Evolutionary conservation across 2,113 vertebrate genomes (phyloP).

Genomic region (Struthio camelus): DNA sequence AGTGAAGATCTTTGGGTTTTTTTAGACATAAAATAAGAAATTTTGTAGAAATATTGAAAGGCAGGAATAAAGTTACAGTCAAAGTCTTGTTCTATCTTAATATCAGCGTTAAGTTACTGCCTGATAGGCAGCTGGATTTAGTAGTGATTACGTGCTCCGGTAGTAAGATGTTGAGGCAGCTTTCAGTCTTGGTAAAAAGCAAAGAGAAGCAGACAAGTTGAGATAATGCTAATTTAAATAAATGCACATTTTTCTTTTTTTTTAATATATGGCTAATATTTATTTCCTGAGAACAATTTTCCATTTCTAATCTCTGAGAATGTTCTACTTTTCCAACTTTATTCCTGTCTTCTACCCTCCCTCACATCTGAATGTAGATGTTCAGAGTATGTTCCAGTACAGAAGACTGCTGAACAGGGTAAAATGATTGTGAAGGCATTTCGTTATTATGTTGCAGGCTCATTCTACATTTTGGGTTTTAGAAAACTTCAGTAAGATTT

Average conservation of each 20-base stretch:
- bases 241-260: not conserved
- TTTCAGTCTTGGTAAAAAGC: not conserved
- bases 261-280: not conserved
- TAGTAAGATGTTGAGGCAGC: not conserved
- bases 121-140: not conserved
- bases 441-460: not conserved
- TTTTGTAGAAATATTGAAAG: not conserved
- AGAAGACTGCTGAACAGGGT: not conserved
- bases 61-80: not conserved
- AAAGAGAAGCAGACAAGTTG: not conserved
- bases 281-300: not conserved
- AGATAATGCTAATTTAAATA: not conserved
- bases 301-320: not conserved
- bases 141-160: not conserved
- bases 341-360: not conserved
- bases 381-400: not conserved
- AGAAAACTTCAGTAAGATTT: not conserved
- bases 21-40: not conserved
- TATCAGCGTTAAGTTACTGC: not conserved
- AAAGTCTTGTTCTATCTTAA: not conserved
- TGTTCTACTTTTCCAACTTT: not conserved
- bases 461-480: not conserved
- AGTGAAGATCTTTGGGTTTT: not conserved
- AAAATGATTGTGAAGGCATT: not conserved
- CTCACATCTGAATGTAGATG: not conserved